A percentile compares a stretch with the other conserved stretches of the same genome.
phyloP scores from a whole-genome alignment of 2,888 invertebrate genomes.

The Altica lythri region DNA sequence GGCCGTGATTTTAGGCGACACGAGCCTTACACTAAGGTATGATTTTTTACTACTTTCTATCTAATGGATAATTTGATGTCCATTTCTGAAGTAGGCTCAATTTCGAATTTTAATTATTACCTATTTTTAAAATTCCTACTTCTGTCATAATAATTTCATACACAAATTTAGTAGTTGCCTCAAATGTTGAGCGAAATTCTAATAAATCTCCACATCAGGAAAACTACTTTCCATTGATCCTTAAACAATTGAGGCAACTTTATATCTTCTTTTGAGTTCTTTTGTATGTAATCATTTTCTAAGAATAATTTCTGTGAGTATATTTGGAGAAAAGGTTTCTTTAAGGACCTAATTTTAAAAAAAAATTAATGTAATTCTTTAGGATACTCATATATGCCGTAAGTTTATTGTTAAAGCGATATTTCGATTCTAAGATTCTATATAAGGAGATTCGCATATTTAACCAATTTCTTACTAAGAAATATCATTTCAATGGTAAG shows the following conservation, averaged over 20 bases:
- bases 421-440: too few relatives aligned
- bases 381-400: too few relatives aligned
- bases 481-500: too few relatives aligned
- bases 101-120: constrained; percentile 5
- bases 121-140: constrained; percentile 13
- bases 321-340: constrained; percentile 14
- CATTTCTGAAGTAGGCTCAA: constrained; percentile 12
- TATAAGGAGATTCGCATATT: too few relatives aligned
- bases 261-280: constrained; percentile 23
- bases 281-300: constrained; percentile 21
- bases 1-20: constrained; percentile 56
- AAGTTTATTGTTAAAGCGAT: too few relatives aligned
- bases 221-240: neutral
- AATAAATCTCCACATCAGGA: neutral
- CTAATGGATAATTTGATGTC: constrained; percentile 21
- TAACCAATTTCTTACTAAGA: too few relatives aligned
- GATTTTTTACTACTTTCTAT: constrained; percentile 38
- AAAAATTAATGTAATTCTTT: too few relatives aligned
- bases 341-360: too few relatives aligned
- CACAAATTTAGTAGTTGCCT: constrained; percentile 35
- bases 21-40: constrained; percentile 56
- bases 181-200: constrained; percentile 37
- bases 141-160: constrained; percentile 18
- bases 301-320: constrained; percentile 12
- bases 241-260: constrained; percentile 40